Conservation (phyloP, 2,888 invertebrate genomes). For the Imbricaverruca yamaguchii region DNA sequence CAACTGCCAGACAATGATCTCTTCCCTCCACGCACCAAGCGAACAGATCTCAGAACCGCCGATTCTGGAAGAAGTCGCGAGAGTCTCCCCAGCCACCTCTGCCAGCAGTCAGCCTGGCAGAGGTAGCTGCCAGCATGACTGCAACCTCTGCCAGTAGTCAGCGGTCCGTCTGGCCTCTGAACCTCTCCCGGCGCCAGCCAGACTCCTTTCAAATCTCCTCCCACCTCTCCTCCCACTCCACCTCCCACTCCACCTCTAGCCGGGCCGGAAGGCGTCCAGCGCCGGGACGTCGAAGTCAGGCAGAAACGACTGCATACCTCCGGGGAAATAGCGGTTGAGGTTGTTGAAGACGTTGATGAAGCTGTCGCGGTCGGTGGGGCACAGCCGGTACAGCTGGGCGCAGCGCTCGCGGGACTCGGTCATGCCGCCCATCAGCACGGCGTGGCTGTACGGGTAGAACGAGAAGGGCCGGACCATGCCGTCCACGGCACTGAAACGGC, state of each 20-base stretch:
- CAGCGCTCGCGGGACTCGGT: neutral
- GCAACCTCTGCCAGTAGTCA: too few relatives aligned
- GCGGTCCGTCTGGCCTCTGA: too few relatives aligned
- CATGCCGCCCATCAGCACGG: constrained; percentile 19
- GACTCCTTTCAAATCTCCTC: too few relatives aligned
- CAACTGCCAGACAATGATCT: too few relatives aligned
- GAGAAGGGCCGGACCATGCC: neutral
- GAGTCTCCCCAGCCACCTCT: too few relatives aligned
- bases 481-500: neutral
- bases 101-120: too few relatives aligned
- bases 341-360: constrained; percentile 21
- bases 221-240: too few relatives aligned
- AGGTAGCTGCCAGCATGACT: too few relatives aligned
- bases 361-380: constrained; percentile 17
- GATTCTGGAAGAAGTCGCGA: too few relatives aligned
- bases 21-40: too few relatives aligned
- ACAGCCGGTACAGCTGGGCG: constrained; percentile 11
- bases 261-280: constrained; percentile 4
- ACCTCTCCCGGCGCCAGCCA: too few relatives aligned
- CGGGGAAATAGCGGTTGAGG: constrained; percentile 12
- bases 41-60: too few relatives aligned
- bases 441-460: constrained; percentile 21
- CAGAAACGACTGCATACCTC: neutral
- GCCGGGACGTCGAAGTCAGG: constrained; percentile 3
- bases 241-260: constrained; percentile 1